phyloP scores from a whole-genome alignment of 2,113 vertebrate species.

The Carassius carassius region DNA sequence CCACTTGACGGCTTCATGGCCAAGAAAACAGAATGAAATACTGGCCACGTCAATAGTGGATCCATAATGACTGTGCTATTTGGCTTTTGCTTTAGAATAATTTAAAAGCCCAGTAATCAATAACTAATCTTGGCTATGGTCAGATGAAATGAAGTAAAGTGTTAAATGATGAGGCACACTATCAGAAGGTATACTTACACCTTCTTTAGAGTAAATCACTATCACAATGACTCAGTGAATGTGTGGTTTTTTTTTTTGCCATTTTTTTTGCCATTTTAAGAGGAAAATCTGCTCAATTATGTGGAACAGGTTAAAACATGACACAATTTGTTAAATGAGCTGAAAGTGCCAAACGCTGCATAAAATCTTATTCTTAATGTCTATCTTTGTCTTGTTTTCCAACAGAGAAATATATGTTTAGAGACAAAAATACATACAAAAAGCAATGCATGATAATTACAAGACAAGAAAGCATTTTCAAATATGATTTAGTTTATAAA shows the following conservation, averaged over 20 bases:
- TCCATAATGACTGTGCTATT: slow-evolving; percentile 75
- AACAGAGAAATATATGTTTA: background rate
- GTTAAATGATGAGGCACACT: slow-evolving; percentile 71
- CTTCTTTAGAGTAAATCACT: slow-evolving; percentile 19
- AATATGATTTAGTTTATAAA: too few species aligned
- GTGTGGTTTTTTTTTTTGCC: too few species aligned
- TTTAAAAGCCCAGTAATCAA: slow-evolving; percentile 78
- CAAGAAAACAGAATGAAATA: slow-evolving; percentile 70
- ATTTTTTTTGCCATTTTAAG: background rate
- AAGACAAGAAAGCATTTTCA: too few species aligned
- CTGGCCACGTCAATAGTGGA: slow-evolving; percentile 69
- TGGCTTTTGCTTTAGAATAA: slow-evolving; percentile 78
- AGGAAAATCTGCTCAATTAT: background rate
- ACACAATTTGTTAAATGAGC: background rate
- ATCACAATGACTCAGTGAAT: background rate
- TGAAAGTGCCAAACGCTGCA: background rate
- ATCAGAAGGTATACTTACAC: background rate
- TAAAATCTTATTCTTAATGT: background rate
- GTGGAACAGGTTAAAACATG: background rate
- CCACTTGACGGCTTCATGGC: slow-evolving; percentile 58
- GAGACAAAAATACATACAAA: background rate
- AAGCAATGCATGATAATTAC: too few species aligned
- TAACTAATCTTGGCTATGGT: slow-evolving; percentile 79
- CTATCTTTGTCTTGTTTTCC: background rate
- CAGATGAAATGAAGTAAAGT: slow-evolving; percentile 75